These are phyloP conservation scores for Watsonalla cultraria DNA, from an alignment of 2,888 invertebrate species.

Conservation along the genomic window DNA sequence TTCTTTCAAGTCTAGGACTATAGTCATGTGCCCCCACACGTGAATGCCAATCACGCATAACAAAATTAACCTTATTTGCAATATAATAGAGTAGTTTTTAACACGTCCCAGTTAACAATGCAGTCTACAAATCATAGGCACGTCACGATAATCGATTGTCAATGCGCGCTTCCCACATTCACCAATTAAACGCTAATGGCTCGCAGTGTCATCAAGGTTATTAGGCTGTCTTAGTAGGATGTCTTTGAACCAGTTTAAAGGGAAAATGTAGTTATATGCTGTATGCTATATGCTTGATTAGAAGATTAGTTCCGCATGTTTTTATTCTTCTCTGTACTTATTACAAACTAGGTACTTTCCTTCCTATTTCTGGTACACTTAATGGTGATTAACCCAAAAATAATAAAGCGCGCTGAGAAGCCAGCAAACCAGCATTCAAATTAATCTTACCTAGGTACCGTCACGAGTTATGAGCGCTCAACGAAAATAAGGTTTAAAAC, in stretches of 20 bases:
- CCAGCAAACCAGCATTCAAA: too few relatives aligned
- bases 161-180: slow-evolving; percentile 33
- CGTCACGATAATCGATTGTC: slow-evolving; percentile 28
- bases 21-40: slow-evolving; percentile 26
- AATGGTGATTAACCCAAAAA: too few relatives aligned
- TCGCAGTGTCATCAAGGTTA: slow-evolving; percentile 25
- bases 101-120: slow-evolving; percentile 26
- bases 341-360: too few relatives aligned
- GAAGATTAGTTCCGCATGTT: too few relatives aligned
- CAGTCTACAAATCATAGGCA: slow-evolving; percentile 23
- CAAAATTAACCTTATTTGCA: slow-evolving; percentile 9
- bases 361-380: too few relatives aligned
- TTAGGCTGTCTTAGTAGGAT: slow-evolving; percentile 5
- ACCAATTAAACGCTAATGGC: slow-evolving; percentile 27
- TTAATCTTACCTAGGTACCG: too few relatives aligned
- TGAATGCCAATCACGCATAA: slow-evolving; percentile 17
- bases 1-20: slow-evolving; percentile 4
- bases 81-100: slow-evolving; percentile 14
- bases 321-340: too few relatives aligned
- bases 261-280: background rate
- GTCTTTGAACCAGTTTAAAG: slow-evolving; percentile 13
- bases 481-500: too few relatives aligned
- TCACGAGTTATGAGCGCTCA: too few relatives aligned
- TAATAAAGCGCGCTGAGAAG: too few relatives aligned
- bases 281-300: background rate